These are phyloP conservation scores for Blomia tropicalis DNA, from an alignment of 2,888 invertebrate genomes.

Conservation along the genomic window DNA sequence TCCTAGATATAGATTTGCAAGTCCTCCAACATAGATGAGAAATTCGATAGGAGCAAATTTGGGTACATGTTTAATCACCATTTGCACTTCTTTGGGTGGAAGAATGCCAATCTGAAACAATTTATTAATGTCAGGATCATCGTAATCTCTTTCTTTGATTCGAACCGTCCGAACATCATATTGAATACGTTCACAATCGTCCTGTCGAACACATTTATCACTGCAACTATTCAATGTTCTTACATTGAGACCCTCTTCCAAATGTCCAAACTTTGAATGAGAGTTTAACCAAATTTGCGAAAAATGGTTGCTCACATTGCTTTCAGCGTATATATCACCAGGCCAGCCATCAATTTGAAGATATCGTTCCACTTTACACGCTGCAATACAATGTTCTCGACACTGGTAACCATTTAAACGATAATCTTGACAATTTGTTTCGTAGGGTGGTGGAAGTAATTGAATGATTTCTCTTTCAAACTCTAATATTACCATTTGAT, in stretches of 20 bases:
- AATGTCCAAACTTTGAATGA: background rate
- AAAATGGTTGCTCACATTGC: background rate
- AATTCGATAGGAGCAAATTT: constrained; percentile 19
- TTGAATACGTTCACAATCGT: constrained; percentile 19
- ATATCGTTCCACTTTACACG: background rate
- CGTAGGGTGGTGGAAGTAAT: background rate
- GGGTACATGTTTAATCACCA: constrained; percentile 18
- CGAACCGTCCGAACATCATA: constrained; percentile 15
- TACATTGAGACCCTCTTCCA: background rate
- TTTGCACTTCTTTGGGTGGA: constrained; percentile 16
- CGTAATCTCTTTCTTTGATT: constrained; percentile 15
- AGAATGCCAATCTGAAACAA: constrained; percentile 19
- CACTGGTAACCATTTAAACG: background rate
- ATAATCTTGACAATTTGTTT: constrained; percentile 3
- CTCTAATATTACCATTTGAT: background rate
- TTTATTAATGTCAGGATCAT: constrained; percentile 6
- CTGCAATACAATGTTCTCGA: background rate
- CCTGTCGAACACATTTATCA: constrained; percentile 10
- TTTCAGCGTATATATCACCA: background rate
- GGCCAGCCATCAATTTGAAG: background rate
- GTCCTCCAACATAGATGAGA: constrained; percentile 21
- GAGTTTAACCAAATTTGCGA: background rate
- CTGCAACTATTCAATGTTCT: background rate
- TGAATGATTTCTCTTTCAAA: background rate
- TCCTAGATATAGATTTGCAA: constrained; percentile 18